Base-by-base conservation (phyloP, 2,113 vertebrate species). In the Podocnemis expansa region DNA sequence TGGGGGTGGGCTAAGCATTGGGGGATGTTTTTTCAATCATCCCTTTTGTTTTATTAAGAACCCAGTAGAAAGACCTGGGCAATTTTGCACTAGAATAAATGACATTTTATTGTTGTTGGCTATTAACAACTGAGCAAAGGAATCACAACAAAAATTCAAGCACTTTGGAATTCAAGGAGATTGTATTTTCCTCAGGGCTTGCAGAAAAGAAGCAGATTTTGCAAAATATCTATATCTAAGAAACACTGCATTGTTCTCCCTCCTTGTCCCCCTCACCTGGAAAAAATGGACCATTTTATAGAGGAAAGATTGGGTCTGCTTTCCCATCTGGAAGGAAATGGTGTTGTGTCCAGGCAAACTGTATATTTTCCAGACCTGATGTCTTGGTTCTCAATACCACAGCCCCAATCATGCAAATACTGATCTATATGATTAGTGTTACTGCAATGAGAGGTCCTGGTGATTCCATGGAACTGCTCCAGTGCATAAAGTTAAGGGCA, bases 351-450 rank as follows among this genome's bases (percentile, higher is more conserved):
- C 24, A 13, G 27, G 41, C 41, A 41, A 76, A 76, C 25, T 25
- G 41, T 41, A 45, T 70, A 70, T 22, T 70, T 70, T 70, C 63
- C 73, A 76, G 16, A 12, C 27, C 43, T 10, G 19, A 43, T 21
- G 12, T 24, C 24, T 43, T 38, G 24, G 21, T 43, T 75, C 38
- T 75, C 38, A 3, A 10, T 34, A 10, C 60, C 25, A 58, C 38
- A 4, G 47, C 60, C 67, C 1, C 2, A 0, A 1, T 7, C 75
- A 29, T 75, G 9, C 0, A 0, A 16, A 55, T 0, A 19, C 6
- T 88, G 43, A 11, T 31, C 60, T 31, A 51, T 29, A 31, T 0
- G 1, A 67, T 0, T 55, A 81, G 41, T 93, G 88, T 88, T 79
- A 76, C 14, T 67, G 10, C 8, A 58, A 80, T 86, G 85, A 9